Evolutionary conservation across 2,113 vertebrate species (phyloP).

Genomic region (Lycocorax pyrrhopterus): DNA sequence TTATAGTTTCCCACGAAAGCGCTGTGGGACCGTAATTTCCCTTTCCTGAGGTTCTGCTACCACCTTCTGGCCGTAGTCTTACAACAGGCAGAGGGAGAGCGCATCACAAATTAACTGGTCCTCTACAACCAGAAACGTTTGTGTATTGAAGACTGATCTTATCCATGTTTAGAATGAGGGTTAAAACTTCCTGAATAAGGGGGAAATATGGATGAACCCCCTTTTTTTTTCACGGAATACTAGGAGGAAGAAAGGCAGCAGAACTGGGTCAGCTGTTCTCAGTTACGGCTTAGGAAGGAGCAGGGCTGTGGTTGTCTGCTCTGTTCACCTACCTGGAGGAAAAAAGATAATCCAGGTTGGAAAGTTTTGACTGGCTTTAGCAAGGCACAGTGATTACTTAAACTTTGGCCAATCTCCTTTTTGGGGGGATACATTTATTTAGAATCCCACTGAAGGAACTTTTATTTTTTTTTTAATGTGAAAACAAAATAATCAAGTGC

Average conservation of each 20-base stretch:
- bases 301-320: not conserved
- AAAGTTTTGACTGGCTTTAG: not conserved
- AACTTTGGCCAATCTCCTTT: not conserved
- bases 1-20: not conserved
- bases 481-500: not conserved
- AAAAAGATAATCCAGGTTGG: not conserved
- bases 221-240: not conserved
- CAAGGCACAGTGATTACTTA: not conserved
- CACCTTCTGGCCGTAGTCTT: slow-evolving; percentile 17
- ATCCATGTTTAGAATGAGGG: not conserved
- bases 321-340: not conserved
- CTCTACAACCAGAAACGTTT: not conserved
- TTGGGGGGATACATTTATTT: not conserved
- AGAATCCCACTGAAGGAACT: not conserved
- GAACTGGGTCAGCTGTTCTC: not conserved
- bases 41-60: slow-evolving; percentile 41
- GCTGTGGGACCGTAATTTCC: accelerated
- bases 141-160: not conserved
- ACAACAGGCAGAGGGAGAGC: not conserved
- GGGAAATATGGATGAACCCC: not conserved
- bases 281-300: not conserved
- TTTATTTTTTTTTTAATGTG: not conserved
- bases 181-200: not conserved
- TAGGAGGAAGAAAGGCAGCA: not conserved
- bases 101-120: not conserved